These are phyloP conservation scores for Seladonia tumulorum DNA, from an alignment of 2,888 invertebrate genomes.

Conservation along the genomic window DNA sequence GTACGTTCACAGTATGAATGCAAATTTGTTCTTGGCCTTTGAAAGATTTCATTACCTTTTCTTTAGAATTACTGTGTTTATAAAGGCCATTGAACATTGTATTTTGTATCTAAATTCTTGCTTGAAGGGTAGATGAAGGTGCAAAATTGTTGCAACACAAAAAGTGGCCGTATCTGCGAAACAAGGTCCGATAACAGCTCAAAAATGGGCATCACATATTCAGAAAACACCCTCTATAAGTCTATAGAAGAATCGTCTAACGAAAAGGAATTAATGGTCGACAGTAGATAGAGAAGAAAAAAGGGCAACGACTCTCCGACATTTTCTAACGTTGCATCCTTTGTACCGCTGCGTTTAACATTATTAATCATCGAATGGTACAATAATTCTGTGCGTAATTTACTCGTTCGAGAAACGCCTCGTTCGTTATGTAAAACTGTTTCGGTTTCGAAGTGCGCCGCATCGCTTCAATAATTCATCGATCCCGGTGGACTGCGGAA, in stretches of 20 bases:
- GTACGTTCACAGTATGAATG: not conserved
- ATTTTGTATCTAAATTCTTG: not conserved
- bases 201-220: not conserved
- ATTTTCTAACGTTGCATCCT: not conserved
- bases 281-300: not conserved
- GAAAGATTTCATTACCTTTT: not conserved
- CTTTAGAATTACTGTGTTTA: too few species aligned
- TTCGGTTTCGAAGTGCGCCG: not conserved
- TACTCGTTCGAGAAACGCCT: not conserved
- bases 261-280: not conserved
- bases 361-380: not conserved
- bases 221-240: not conserved
- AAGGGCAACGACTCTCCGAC: not conserved
- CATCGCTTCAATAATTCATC: conserved; percentile 6
- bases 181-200: not conserved
- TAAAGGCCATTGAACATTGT: not conserved
- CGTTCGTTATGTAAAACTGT: not conserved
- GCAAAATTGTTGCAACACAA: not conserved
- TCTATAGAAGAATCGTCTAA: not conserved
- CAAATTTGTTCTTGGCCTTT: not conserved
- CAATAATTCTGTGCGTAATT: not conserved
- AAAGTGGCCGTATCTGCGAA: not conserved
- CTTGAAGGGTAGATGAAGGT: not conserved
- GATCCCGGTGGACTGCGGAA: not conserved
- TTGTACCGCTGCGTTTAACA: conserved; percentile 5